Base-by-base conservation (phyloP, 1,140 invertebrate genomes). In the Atta colombica region DNA sequence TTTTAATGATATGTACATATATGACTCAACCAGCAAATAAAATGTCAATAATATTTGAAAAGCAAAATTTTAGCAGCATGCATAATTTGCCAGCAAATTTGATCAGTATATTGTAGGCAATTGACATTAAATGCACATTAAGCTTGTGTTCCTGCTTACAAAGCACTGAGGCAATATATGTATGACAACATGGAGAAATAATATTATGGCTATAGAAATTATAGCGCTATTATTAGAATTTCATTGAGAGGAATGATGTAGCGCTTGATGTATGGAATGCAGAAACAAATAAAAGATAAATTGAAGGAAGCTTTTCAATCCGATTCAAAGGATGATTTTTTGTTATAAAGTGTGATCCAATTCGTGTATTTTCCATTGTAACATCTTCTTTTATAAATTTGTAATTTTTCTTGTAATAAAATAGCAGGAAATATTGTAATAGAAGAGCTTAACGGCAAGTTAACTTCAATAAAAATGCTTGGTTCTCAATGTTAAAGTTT, bases 401-500 rank as follows among this genome's bases (percentile, higher is more conserved):
- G 16, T 66, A 55, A 81, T 81, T 39, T 69, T 51, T 69, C 16
- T 81, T 45, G 5, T 10, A 55, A 81, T 69, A 69, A 80, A 81
- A 71, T 31, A n/a, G 7, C 8, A 51, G 14, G 3, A 81, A 69
- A 25, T 35, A 3, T 55, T 80, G 21, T 65, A 71, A 81, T 58
- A 35, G 18, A 81, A 8, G n/a, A 71, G 65, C 49, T 55, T 71
- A 69, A 55, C 16, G 65, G 49, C 5, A 81, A 81, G 65, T 71
- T 81, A 69, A 81, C 49, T 81, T 81, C 16, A 71, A 81, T 58
- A 71, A 69, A 39, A 55, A 81, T 71, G 31, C 31, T 81, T 55
- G 45, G 14, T 35, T 53, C 10, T 45, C n/a, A 80, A 51, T 80
- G n/a, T 80, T 55, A 69, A 80, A 28, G 65, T 1, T 68, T 31